A percentile compares a stretch with the other conserved stretches of the same genome.
phyloP scores from a whole-genome alignment of 2,888 invertebrate species.

The Campoletis raptor region DNA sequence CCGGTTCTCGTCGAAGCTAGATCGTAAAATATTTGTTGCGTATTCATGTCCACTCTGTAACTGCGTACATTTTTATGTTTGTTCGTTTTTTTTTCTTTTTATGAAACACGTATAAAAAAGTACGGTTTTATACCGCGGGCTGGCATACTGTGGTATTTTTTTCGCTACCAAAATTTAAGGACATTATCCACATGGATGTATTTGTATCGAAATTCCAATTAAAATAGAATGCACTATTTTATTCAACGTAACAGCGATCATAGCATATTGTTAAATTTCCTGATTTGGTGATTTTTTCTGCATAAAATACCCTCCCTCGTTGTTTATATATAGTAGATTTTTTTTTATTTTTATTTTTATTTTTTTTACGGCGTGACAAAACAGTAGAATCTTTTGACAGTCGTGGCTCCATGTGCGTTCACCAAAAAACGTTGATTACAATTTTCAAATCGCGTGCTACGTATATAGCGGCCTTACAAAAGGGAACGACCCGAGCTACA shows the following conservation, averaged over 20 bases:
- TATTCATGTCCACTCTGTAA: not conserved
- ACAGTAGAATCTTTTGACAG: slow-evolving; percentile 20
- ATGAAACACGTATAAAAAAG: not conserved
- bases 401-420: slow-evolving; percentile 3
- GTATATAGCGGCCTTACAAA: not conserved
- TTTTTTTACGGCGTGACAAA: not conserved
- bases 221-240: slow-evolving; percentile 17
- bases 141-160: not conserved
- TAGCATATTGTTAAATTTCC: slow-evolving; percentile 23
- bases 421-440: slow-evolving; percentile 68
- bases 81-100: not conserved
- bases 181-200: not conserved
- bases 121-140: not conserved
- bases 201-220: slow-evolving; percentile 8
- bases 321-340: not conserved
- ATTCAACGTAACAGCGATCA: slow-evolving; percentile 2
- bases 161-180: not conserved
- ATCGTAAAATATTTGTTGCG: not conserved
- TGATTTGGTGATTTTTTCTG: slow-evolving; percentile 10
- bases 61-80: slow-evolving; percentile 11
- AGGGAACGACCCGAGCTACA: not conserved
- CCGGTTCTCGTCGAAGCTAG: not conserved
- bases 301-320: not conserved
- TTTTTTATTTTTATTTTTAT: no score
- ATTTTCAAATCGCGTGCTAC: slow-evolving; percentile 51